Evolutionary conservation across 2,797 vertebrate genomes (phyloP), one percentile per base, ranked within the genome.

Genomic region (Galago senegalensis): DNA sequence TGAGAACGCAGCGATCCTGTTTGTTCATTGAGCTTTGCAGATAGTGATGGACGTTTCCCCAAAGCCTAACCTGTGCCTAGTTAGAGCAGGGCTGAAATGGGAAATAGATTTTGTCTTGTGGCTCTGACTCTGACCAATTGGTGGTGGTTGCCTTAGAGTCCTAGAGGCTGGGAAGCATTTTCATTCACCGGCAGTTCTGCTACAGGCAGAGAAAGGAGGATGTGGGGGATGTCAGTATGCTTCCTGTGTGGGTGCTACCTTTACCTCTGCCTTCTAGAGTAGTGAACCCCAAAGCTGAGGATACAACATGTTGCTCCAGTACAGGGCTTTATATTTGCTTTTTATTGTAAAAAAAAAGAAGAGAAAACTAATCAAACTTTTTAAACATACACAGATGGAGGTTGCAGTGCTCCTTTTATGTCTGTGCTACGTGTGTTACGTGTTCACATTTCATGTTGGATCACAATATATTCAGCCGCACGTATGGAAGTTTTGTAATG

Each of bases 11-110:
- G 23, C 88, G 60, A 16, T 89, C 94, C n/a, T 75, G 12, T 87
- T 56, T 73, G 56, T 43, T 89, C 72, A 87, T 61, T 72, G 93
- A 82, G 13, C 53, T 93, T 72, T 85, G 14, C 43, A 76, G 80
- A 85, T 83, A 83, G 37, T 18, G 11, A 72, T 16, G 40, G 18
- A 27, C 1, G 4, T 69, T 91, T 80, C 58, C 63, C 67, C 72
- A 29, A 80, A 79, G 25, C 29, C 7, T 86, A 76, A 87, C 81
- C 29, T 49, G 43, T 87, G 70, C 69, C 85, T 91, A 4, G 7
- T 69, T 73, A 67, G 73, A 73, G 5, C 69, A 76, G 46, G 80
- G 14, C 67, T 14, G 31, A 63, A 84, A 61, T 31, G n/a, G 90
- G 60, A 94, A 40, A 34, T 49, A 37, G 43, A 46, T 91, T 91